Evolutionary conservation across 2,113 vertebrate species (phyloP).

Genomic region (Penelope pileata): DNA sequence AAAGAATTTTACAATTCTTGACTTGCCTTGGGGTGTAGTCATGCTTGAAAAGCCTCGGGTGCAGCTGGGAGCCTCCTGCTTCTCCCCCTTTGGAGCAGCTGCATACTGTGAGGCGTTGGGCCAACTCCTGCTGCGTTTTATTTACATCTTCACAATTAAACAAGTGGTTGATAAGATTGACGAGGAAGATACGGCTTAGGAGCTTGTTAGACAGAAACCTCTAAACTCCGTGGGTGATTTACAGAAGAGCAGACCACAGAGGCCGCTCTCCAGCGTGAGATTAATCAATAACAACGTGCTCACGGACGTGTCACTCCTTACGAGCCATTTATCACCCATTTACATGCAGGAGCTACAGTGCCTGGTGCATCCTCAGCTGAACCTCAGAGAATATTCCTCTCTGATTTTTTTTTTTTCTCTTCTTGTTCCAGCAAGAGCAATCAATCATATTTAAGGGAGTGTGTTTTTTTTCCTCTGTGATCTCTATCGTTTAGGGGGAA

Average conservation of each 20-base stretch:
- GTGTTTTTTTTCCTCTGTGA: not conserved
- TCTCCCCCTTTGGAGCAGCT: not conserved
- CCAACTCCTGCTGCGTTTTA: not conserved
- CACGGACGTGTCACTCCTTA: not conserved
- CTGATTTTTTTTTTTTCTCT: not conserved
- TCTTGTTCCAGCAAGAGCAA: not conserved
- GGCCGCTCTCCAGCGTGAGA: not conserved
- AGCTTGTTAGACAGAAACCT: not conserved
- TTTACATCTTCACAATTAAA: not conserved
- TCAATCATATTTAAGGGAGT: not conserved
- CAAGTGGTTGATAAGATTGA: not conserved
- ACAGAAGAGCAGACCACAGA: not conserved
- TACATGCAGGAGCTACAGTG: not conserved
- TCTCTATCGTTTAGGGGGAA: not conserved
- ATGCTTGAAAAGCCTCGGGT: not conserved
- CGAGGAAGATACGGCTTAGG: not conserved
- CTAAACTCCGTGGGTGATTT: not conserved
- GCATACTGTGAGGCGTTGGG: fast-evolving
- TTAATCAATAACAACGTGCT: not conserved
- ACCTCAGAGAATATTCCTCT: not conserved
- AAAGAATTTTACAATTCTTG: too few relatives aligned
- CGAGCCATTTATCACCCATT: not conserved
- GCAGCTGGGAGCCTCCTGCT: not conserved
- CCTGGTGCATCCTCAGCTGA: not conserved
- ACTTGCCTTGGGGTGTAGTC: not conserved